Evolutionary conservation across 2,113 vertebrate species (phyloP).

Genomic region (Xiphophorus hellerii): DNA sequence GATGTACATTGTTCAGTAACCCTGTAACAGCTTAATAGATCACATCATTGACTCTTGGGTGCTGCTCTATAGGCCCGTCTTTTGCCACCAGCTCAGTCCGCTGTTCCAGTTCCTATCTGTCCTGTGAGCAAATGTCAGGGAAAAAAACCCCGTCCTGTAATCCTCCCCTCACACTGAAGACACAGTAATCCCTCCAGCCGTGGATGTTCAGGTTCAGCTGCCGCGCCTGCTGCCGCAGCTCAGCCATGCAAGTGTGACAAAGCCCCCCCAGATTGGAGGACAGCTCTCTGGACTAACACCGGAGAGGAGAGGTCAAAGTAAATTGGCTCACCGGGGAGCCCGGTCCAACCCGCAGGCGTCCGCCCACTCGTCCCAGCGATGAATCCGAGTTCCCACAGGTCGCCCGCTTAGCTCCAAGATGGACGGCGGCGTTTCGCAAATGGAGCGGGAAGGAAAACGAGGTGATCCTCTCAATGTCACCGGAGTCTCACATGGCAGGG

Average conservation of each 20-base stretch:
- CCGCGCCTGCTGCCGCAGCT: constrained; percentile 38
- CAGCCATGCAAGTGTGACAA: constrained; percentile 66
- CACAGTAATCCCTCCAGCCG: constrained; percentile 52
- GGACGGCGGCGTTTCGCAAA: constrained; percentile 41
- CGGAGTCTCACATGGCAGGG: constrained; percentile 49
- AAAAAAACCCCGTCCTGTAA: constrained; percentile 13
- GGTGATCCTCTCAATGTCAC: constrained; percentile 54
- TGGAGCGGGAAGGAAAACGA: constrained; percentile 48
- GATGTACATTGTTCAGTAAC: not conserved
- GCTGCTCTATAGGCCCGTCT: not conserved
- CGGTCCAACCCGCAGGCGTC: constrained; percentile 54
- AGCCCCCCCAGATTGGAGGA: constrained; percentile 66
- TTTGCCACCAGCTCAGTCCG: not conserved
- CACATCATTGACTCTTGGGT: constrained; percentile 27
- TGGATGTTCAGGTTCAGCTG: constrained; percentile 66
- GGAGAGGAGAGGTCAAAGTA: constrained; percentile 61
- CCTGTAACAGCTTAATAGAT: not conserved
- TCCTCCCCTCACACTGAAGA: constrained; percentile 26
- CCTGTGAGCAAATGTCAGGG: constrained; percentile 28
- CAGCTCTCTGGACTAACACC: constrained; percentile 64
- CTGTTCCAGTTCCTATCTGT: constrained; percentile 40
- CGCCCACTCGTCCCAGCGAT: constrained; percentile 53
- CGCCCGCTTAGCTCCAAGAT: constrained; percentile 22
- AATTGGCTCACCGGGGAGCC: constrained; percentile 71
- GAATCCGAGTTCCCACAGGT: constrained; percentile 55